Evolutionary conservation across 2,113 vertebrate genomes (phyloP).

Genomic region (Cololabis saira): DNA sequence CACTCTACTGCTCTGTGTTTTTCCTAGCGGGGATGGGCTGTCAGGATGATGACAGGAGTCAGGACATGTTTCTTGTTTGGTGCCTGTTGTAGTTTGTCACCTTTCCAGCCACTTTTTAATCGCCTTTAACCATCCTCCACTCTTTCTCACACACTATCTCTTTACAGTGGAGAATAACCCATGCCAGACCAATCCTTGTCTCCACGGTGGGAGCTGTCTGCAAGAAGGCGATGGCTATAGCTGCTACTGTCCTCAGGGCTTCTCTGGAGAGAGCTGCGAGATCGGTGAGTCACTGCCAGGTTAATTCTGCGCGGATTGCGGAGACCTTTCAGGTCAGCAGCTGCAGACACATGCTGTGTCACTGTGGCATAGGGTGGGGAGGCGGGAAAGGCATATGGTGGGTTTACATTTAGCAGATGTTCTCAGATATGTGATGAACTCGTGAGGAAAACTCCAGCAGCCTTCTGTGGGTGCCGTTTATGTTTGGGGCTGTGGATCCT

Average conservation of each 20-base stretch:
- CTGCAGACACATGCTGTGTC: slow-evolving; percentile 29
- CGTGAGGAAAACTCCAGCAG: slow-evolving; percentile 2
- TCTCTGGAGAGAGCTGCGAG: slow-evolving; percentile 95
- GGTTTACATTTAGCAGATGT: slow-evolving; percentile 37
- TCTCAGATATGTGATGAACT: not conserved
- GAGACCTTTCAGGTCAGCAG: slow-evolving; percentile 43
- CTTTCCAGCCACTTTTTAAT: slow-evolving; percentile 15
- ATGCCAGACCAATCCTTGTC: slow-evolving; percentile 91
- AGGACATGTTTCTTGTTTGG: not conserved
- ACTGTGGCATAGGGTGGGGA: slow-evolving; percentile 9
- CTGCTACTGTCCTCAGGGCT: slow-evolving; percentile 91
- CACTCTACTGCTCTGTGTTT: slow-evolving; percentile 10
- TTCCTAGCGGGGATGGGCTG: slow-evolving; percentile 10
- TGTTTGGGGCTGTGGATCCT: slow-evolving; percentile 11
- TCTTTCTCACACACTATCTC: slow-evolving; percentile 13
- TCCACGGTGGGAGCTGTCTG: slow-evolving; percentile 91
- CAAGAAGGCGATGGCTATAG: slow-evolving; percentile 87
- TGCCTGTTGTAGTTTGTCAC: slow-evolving; percentile 27
- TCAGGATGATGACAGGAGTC: slow-evolving; percentile 13
- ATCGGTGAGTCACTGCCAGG: slow-evolving; percentile 86
- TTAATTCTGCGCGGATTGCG: slow-evolving; percentile 25
- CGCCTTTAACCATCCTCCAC: slow-evolving; percentile 1
- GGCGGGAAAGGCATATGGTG: slow-evolving; percentile 27
- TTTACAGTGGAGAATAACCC: slow-evolving; percentile 82
- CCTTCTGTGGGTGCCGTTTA: not conserved